Base-by-base conservation (phyloP, 1,140 invertebrate genomes). In the Zaprionus africanus region DNA sequence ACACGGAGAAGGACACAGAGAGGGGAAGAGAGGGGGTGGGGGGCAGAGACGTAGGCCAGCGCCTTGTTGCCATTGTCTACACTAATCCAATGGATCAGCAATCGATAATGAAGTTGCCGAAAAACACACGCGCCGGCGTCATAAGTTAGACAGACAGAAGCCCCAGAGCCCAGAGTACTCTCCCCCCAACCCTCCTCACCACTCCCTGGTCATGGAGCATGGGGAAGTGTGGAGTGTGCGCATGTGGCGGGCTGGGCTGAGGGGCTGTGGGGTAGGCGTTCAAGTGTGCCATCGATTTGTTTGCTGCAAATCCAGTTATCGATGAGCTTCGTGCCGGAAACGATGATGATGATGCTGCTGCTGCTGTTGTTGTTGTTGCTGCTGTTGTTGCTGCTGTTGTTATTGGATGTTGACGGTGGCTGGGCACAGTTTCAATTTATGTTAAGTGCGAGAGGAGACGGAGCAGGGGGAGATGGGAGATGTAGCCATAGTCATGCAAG, bases 81-180 rank as follows among this genome's bases (percentile, higher is more conserved):
- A 76, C 79, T 88, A 88, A 88, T 88, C 85, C 85, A 78, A 69
- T 78, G 86, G 85, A 88, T 88, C 85, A 88, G 85, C 75, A 85
- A 85, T 85, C 85, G 85, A 88, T 88, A 88, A 88, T 88, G 85
- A 90, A 88, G 85, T 88, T 85, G 86, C 85, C 84, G 78, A 81
- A 84, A 88, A 90, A 90, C 81, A 88, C 85, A 85, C 85, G 81
- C 78, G 67, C 78, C 78, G 79, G 85, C 77, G 78, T 90, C 84
- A 90, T 88, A 88, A 88, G 81, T 88, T 79, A 88, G 41, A 46
- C 41, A 17, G 41, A 46, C 41, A 46, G n/a, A 46, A 17, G 41
- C n/a, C 6, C 59, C 36, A 56, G 38, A 56, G 31, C 31, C 31
- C 31, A 3, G 31, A 34, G 31, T 11, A 34, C 22, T 22, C 22